Evolutionary conservation across 2,797 vertebrate genomes (phyloP).

Genomic region (Gouania willdenowi): DNA sequence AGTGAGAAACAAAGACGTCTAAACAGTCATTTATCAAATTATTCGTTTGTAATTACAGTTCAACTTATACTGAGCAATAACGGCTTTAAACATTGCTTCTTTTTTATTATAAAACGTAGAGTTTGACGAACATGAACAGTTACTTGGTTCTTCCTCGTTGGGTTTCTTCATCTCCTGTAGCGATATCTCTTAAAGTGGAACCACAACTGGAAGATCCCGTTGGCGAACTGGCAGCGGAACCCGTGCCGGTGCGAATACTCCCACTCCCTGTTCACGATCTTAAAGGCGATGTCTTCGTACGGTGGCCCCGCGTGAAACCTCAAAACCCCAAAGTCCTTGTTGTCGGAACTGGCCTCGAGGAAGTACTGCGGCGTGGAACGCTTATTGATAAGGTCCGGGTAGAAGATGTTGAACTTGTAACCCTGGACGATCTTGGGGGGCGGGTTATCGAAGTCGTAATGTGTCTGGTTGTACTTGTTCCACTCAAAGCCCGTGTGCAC

Average conservation of each 20-base stretch:
- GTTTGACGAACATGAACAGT: neutral
- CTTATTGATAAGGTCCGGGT: conserved; percentile 95
- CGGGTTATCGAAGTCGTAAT: conserved; percentile 97
- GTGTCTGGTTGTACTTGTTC: conserved; percentile 99
- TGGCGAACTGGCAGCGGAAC: conserved; percentile 98
- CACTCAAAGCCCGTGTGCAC: conserved; percentile 98
- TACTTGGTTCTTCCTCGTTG: conserved; percentile 6
- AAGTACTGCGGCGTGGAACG: conserved; percentile 96
- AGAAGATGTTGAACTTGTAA: conserved; percentile 99
- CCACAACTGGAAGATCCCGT: conserved; percentile 98
- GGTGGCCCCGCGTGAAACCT: conserved; percentile 94
- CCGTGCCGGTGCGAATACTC: conserved; percentile 96
- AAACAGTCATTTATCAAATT: too few species aligned
- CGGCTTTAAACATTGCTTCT: too few species aligned
- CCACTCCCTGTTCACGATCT: conserved; percentile 96
- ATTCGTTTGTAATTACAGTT: too few species aligned
- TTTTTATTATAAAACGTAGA: neutral
- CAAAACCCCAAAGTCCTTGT: conserved; percentile 94
- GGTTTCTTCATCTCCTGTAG: conserved; percentile 80
- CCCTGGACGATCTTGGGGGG: conserved; percentile 98
- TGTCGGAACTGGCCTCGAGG: conserved; percentile 91
- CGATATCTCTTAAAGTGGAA: conserved; percentile 98
- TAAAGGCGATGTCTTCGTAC: conserved; percentile 97
- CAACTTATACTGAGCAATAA: too few species aligned
- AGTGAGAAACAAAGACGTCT: too few species aligned